Percentiles rank a stretch among this genome's conserved stretches.
Conservation (phyloP, 2,888 invertebrate species). For the Synanthedon myopaeformis region DNA sequence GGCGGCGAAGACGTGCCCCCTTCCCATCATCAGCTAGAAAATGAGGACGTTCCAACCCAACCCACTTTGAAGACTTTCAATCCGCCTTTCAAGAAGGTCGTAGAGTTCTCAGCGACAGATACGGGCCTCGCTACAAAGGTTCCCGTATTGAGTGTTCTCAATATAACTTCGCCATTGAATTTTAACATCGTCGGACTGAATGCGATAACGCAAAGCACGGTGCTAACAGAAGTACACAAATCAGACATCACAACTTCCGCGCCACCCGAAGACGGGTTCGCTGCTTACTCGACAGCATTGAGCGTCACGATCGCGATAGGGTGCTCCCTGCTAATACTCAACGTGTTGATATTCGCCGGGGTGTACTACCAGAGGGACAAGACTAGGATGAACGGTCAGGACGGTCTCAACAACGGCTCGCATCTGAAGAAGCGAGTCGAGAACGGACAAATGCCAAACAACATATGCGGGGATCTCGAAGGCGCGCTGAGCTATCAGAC, state of each 20-base stretch:
- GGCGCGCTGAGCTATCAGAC: conserved; percentile 62
- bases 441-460: conserved; percentile 90
- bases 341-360: conserved; percentile 93
- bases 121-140: conserved; percentile 49
- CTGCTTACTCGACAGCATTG: conserved; percentile 90
- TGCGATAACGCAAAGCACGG: conserved; percentile 41
- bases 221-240: conserved; percentile 42
- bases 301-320: conserved; percentile 96
- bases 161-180: conserved; percentile 54
- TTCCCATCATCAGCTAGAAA: conserved; percentile 86
- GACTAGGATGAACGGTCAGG: conserved; percentile 76
- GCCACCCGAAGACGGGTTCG: conserved; percentile 87
- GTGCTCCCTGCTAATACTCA: conserved; percentile 89
- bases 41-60: conserved; percentile 74
- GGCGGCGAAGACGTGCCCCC: conserved; percentile 88
- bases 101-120: conserved; percentile 57
- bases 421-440: conserved; percentile 80
- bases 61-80: conserved; percentile 70
- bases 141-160: conserved; percentile 45
- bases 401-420: conserved; percentile 61
- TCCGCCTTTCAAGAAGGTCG: conserved; percentile 67
- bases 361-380: conserved; percentile 94
- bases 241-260: conserved; percentile 61
- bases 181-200: conserved; percentile 53
- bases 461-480: conserved; percentile 87